Base-by-base conservation (phyloP, 2,797 vertebrate species). In the Numenius phaeopus region DNA sequence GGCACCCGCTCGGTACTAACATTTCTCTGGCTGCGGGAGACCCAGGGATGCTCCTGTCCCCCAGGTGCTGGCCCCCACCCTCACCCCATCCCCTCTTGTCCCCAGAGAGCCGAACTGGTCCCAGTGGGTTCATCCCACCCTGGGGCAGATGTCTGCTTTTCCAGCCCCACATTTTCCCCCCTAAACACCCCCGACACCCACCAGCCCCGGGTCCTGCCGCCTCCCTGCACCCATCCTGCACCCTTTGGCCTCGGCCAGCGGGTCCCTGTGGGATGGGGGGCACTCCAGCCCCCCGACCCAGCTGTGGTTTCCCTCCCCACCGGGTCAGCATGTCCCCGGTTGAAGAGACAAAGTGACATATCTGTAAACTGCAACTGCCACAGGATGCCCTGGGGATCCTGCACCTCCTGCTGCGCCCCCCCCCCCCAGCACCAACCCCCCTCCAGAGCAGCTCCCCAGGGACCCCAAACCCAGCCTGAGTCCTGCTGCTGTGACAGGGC, bases 221-320 rank as follows among this genome's bases (percentile, higher is more conserved):
- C 58, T 82, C 62, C 37, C 55, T 9, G 30, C 62, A 39, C 42
- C 54, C 52, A 19, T 14, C 64, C 77, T 14, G 30, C 49, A 22
- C 47, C 42, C 79, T 7, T 34, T 5, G 5, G 26, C 29, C 21
- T 34, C 3, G 1, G 30, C 26, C 71, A 73, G 57, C 2, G 1
- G 2, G 26, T 39, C 32, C 39, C 52, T 4, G 9, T 2, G 46
- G 55, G 54, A 9, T 20, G 21, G 44, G 16, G 3, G 20, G 10
- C 10, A 75, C 52, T 66, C 30, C 3, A 1, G n/a, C n/a, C 8
- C 65, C 70, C 46, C 2, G 1, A 46, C 37, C 10, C 2, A 0
- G 16, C 29, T 70, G 32, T 3, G 5, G 10, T 79, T 82, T 75
- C 61, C 47, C 46, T 62, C 57, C 71, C 54, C 10, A 0, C 22